phyloP scores from a whole-genome alignment of 2,888 invertebrate species.

The Caenorhabditis sp. region DNA sequence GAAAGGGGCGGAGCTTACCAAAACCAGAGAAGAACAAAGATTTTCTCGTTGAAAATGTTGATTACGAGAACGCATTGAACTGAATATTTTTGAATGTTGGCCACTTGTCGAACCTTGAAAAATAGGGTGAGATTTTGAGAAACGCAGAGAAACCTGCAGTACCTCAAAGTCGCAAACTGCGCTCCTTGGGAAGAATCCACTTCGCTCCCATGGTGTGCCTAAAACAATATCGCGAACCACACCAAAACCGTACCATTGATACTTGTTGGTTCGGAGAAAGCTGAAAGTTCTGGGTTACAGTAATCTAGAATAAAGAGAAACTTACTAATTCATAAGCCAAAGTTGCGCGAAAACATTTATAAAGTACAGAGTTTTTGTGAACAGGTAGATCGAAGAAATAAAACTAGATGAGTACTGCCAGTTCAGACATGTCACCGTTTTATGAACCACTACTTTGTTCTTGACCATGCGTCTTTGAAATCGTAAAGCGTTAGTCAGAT shows the following conservation, averaged over 20 bases:
- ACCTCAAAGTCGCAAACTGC: slow-evolving; percentile 69
- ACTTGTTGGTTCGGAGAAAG: slow-evolving; percentile 63
- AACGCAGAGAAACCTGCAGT: background rate
- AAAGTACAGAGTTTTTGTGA: slow-evolving; percentile 63
- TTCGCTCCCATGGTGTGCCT: slow-evolving; percentile 65
- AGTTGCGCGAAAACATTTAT: slow-evolving; percentile 63
- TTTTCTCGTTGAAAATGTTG: slow-evolving; percentile 70
- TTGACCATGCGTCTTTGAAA: slow-evolving; percentile 60
- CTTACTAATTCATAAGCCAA: slow-evolving; percentile 63
- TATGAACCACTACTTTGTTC: slow-evolving; percentile 56
- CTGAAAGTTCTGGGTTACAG: slow-evolving; percentile 37
- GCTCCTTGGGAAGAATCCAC: slow-evolving; percentile 61
- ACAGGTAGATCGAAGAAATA: slow-evolving; percentile 63
- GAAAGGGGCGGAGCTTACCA: slow-evolving; percentile 47
- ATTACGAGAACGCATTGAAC: slow-evolving; percentile 70
- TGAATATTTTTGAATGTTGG: slow-evolving; percentile 70
- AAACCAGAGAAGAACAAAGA: slow-evolving; percentile 69
- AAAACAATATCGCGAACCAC: slow-evolving; percentile 61
- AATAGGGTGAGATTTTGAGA: background rate
- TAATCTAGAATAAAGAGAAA: background rate
- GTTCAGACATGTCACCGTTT: slow-evolving; percentile 60
- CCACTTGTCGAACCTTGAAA: slow-evolving; percentile 66
- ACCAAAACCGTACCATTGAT: slow-evolving; percentile 68
- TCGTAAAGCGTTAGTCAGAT: slow-evolving; percentile 59
- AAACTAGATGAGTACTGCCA: slow-evolving; percentile 65